Evolutionary conservation across 2,797 vertebrate genomes (phyloP).

Genomic region (Neopelma chrysocephalum): DNA sequence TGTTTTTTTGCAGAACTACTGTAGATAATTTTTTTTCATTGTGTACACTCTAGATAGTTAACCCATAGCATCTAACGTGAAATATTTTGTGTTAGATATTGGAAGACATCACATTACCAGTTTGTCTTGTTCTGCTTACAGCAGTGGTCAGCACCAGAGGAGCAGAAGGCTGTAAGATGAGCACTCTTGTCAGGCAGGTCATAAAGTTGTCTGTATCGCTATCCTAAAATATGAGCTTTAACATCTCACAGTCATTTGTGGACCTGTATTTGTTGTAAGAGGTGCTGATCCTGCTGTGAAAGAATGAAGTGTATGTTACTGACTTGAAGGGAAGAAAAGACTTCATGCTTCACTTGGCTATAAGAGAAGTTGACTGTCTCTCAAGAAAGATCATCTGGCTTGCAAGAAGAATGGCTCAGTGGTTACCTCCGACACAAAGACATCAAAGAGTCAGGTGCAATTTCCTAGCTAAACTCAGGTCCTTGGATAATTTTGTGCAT

Average conservation of each 20-base stretch:
- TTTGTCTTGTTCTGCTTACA: background rate
- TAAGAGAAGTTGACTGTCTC: background rate
- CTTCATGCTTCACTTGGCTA: background rate
- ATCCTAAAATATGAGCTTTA: background rate
- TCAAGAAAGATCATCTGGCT: background rate
- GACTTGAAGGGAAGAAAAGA: background rate
- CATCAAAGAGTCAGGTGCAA: background rate
- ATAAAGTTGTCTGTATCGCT: background rate
- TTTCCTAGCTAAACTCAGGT: background rate
- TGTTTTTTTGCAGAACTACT: background rate
- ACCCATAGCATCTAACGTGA: background rate
- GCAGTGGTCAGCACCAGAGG: background rate
- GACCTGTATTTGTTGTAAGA: background rate
- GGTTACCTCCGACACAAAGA: background rate
- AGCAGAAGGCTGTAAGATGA: background rate
- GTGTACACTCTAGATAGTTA: background rate
- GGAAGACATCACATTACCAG: background rate
- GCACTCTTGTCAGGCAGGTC: background rate
- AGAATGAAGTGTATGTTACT: background rate
- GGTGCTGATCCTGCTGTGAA: background rate
- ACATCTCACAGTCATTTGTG: background rate
- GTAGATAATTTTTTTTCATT: background rate
- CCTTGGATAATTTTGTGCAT: background rate
- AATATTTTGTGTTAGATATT: background rate
- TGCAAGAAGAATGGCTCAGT: background rate